These are phyloP conservation scores for Drosophila recens DNA, from an alignment of 2,888 invertebrate genomes.

Conservation along the genomic window DNA sequence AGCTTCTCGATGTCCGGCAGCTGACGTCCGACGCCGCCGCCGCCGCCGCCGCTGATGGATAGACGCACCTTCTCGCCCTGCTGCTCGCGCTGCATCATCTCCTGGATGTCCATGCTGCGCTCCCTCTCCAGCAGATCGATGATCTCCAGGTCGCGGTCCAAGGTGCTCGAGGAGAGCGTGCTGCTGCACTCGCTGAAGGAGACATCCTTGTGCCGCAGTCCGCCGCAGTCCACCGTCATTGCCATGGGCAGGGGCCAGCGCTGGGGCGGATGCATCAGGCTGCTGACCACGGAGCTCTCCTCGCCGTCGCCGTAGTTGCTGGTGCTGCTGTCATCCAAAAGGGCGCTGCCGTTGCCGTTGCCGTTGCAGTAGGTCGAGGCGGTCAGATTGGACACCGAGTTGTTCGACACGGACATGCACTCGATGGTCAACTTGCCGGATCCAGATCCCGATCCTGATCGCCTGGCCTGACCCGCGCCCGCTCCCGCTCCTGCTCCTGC, in stretches of 20 bases:
- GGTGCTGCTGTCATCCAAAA: slow-evolving; percentile 78
- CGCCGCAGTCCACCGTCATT: slow-evolving; percentile 6
- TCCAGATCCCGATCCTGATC: slow-evolving; percentile 7
- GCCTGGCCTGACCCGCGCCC: slow-evolving; percentile 15
- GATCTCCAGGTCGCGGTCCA: slow-evolving; percentile 85
- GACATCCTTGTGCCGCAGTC: slow-evolving; percentile 77
- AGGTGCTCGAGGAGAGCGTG: slow-evolving; percentile 82
- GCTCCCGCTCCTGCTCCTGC: too few species aligned
- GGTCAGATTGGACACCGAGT: slow-evolving; percentile 84
- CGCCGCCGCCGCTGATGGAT: slow-evolving; percentile 53
- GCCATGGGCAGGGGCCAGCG: slow-evolving; percentile 57
- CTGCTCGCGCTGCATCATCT: slow-evolving; percentile 83
- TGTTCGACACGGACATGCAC: slow-evolving; percentile 75
- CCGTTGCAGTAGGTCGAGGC: slow-evolving; percentile 83
- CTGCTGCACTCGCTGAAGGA: slow-evolving; percentile 83
- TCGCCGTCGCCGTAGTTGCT: slow-evolving; percentile 84
- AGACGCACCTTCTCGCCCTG: slow-evolving; percentile 77
- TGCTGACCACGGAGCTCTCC: slow-evolving; percentile 84
- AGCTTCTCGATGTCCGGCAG: slow-evolving; percentile 84
- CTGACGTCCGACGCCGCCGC: slow-evolving; percentile 76
- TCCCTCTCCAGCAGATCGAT: slow-evolving; percentile 85
- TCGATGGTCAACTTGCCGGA: slow-evolving; percentile 67
- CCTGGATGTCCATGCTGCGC: slow-evolving; percentile 85
- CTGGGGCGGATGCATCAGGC: slow-evolving; percentile 80
- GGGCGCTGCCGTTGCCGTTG: slow-evolving; percentile 73